Evolutionary conservation across 2,888 invertebrate species (phyloP).

Genomic region (Alloscopus bannaensis): DNA sequence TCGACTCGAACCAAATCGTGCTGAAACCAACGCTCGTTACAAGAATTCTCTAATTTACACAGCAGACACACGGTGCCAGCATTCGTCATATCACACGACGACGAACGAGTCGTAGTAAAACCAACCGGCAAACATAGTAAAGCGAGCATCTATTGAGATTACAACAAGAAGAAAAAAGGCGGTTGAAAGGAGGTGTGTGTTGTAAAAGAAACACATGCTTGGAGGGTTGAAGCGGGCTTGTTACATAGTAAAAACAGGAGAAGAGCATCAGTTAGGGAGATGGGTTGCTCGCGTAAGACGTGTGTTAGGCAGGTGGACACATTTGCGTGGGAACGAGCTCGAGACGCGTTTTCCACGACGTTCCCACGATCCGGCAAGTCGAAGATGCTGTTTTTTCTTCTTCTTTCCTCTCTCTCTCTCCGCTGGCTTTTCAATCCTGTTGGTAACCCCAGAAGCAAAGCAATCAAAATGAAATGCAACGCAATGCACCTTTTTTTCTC

Average conservation of each 20-base stretch:
- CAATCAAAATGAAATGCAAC: conserved; percentile 33
- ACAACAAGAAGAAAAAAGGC: conserved; percentile 24
- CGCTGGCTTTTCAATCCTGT: conserved; percentile 50
- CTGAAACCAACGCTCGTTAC: too few relatives aligned
- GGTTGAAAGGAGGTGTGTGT: conserved; percentile 26
- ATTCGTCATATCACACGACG: conserved; percentile 26
- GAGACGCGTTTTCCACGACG: conserved; percentile 67
- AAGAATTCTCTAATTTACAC: conserved; percentile 21
- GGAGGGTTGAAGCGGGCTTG: conserved; percentile 45
- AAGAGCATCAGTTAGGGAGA: conserved; percentile 57
- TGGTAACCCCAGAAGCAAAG: conserved; percentile 57
- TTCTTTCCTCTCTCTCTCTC: conserved; percentile 36
- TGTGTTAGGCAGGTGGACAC: conserved; percentile 73
- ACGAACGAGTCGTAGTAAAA: too few relatives aligned
- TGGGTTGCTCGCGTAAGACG: conserved; percentile 69
- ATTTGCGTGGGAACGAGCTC: conserved; percentile 75
- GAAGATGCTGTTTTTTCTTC: conserved; percentile 39
- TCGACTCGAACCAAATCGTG: too few relatives aligned
- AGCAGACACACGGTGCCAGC: conserved; percentile 41
- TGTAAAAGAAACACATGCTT: conserved; percentile 16
- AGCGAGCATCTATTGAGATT: not conserved
- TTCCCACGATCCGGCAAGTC: conserved; percentile 73
- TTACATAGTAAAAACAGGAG: conserved; percentile 42
- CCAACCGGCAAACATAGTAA: not conserved
- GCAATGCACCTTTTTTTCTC: conserved; percentile 47